A percentile compares a stretch with the other conserved stretches of the same genome.
These are phyloP conservation scores for Drosophila ironensis DNA, from an alignment of 1,140 invertebrate genomes.

Conservation along the genomic window DNA sequence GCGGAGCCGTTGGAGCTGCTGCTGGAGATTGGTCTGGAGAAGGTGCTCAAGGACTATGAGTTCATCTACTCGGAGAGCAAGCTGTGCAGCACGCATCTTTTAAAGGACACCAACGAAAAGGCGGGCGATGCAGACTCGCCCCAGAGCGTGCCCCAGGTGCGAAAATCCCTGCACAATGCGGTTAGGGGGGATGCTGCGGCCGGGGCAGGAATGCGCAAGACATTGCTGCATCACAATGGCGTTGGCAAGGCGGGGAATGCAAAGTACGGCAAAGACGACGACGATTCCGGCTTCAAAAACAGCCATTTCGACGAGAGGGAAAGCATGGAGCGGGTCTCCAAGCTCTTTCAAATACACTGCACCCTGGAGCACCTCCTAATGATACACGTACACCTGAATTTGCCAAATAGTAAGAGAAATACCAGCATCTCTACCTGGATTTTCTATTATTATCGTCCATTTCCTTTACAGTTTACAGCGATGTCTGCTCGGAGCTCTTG, in stretches of 20 bases:
- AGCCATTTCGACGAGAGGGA: conserved; percentile 71
- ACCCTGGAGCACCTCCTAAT: conserved; percentile 75
- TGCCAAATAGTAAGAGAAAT: conserved; percentile 59
- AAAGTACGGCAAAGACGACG: conserved; percentile 48
- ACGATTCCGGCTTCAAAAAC: conserved; percentile 67
- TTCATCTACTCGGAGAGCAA: conserved; percentile 79
- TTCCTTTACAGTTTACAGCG: conserved; percentile 67
- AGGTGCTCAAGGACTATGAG: conserved; percentile 78
- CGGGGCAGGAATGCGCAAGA: conserved; percentile 52
- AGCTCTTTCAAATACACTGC: conserved; percentile 73
- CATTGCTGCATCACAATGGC: conserved; percentile 55
- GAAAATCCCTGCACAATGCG: conserved; percentile 77
- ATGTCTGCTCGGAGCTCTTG: conserved; percentile 67
- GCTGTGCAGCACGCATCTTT: conserved; percentile 59
- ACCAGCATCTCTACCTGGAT: neutral
- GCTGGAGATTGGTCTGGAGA: conserved; percentile 80
- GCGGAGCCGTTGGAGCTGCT: conserved; percentile 76
- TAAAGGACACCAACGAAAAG: conserved; percentile 33
- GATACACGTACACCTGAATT: conserved; percentile 78
- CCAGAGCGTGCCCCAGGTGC: conserved; percentile 58
- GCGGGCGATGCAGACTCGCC: conserved; percentile 3
- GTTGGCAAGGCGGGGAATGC: conserved; percentile 21
- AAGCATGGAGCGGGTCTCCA: conserved; percentile 49
- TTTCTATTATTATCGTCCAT: too few species aligned
- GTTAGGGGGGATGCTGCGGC: conserved; percentile 38